phyloP scores from a whole-genome alignment of 2,113 vertebrate species.

The Uria lomvia region DNA sequence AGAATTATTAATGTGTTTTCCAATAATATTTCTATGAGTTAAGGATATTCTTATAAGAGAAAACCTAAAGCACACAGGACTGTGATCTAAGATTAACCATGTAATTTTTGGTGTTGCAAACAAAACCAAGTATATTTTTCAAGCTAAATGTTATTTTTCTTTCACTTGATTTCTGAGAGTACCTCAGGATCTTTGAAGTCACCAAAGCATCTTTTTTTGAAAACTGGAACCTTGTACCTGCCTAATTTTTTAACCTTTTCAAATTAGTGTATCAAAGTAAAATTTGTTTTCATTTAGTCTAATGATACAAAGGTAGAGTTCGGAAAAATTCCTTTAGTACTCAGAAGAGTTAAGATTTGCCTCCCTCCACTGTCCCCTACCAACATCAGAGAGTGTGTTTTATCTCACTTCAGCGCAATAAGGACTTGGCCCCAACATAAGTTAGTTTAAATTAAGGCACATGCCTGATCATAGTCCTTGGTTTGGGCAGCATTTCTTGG shows the following conservation, averaged over 20 bases:
- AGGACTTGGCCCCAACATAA: neutral
- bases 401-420: neutral
- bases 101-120: neutral
- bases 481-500: neutral
- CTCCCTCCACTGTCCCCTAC: neutral
- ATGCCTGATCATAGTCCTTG: neutral
- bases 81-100: neutral
- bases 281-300: neutral
- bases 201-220: neutral
- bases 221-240: neutral
- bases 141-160: neutral
- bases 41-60: neutral
- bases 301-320: neutral
- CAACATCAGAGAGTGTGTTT: neutral
- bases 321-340: neutral
- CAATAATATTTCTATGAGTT: neutral
- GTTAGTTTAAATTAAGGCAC: neutral
- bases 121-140: neutral
- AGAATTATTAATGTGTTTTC: neutral
- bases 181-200: neutral
- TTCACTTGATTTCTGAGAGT: neutral
- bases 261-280: neutral
- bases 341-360: neutral
- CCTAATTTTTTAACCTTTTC: neutral
- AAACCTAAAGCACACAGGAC: neutral